Base-by-base conservation (phyloP, 2,888 invertebrate genomes). In the Meteorus colon region DNA sequence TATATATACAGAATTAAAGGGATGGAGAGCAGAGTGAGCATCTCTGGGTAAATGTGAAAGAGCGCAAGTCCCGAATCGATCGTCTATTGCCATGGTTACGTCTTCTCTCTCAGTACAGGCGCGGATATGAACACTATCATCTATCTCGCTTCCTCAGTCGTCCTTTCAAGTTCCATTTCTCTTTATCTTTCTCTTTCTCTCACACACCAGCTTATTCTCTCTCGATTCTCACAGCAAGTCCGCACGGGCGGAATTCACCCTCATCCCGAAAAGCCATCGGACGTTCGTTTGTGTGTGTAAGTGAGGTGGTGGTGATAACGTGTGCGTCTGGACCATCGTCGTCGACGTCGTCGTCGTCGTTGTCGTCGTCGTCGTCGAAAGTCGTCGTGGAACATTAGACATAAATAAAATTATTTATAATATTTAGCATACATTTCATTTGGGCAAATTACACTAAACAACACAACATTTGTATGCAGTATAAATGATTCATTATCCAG, bases 41-140 rank as follows among this genome's bases (percentile, higher is more conserved):
- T 41, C 66, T 72, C 71, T 67, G 27, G 48, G 59, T 65, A 59
- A 76, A 76, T 45, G 62, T 68, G 62, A 48, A 62, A 76, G 55
- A 29, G 88, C 89, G 88, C 87, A 88, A 84, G 87, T 81, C 80
- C 81, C 78, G 72, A 80, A 89, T 89, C 85, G 88, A 88, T 86
- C 86, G 84, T 79, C 82, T 84, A 88, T 88, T 85, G 84, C 83
- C 87, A 88, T 88, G 86, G 87, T 86, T 84, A 88, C 87, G 83
- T 81, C 83, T 84, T 81, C 70, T 72, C 71, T 66, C 73, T 79
- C 34, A 65, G 72, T 71, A 45, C 74, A 67, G 31, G 72, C 74
- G 74, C 74, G 70, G 75, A 77, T 75, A 77, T 63, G 72, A 51
- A 70, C 67, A 72, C 74, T 67, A 71, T 73, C 29, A 60, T 69